Evolutionary conservation across 2,797 vertebrate genomes (phyloP).

Genomic region (Acropternis orthonyx): DNA sequence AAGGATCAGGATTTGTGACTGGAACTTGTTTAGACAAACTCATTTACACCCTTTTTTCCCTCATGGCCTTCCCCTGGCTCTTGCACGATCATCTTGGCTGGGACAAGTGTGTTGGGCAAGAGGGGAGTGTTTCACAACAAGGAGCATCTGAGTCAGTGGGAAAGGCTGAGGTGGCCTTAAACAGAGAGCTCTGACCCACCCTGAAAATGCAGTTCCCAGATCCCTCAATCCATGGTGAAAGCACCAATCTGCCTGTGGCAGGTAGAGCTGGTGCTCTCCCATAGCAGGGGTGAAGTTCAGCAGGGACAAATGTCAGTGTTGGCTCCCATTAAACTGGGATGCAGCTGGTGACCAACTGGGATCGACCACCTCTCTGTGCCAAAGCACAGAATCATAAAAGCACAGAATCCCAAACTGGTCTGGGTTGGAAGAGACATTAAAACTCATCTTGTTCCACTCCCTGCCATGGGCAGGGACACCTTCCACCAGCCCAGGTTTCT

Average conservation of each 20-base stretch:
- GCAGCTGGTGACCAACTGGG: background rate
- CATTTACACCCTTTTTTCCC: background rate
- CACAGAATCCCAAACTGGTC: background rate
- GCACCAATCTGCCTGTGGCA: rapidly evolving
- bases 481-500: rapidly evolving
- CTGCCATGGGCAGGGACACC: background rate
- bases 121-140: background rate
- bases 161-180: background rate
- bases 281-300: background rate
- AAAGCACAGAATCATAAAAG: background rate
- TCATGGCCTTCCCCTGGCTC: background rate
- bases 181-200: background rate
- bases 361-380: background rate
- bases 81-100: background rate
- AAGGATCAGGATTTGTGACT: background rate
- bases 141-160: background rate
- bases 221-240: background rate
- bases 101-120: background rate
- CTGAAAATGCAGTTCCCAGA: background rate
- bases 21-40: background rate
- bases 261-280: background rate
- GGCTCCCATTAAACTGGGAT: background rate
- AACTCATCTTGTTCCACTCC: background rate
- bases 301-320: background rate
- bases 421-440: background rate